Percentiles rank a stretch among this genome's conserved stretches.
Evolutionary conservation across 2,797 vertebrate species (phyloP).

Genomic region (Pseudochirops cupreus): DNA sequence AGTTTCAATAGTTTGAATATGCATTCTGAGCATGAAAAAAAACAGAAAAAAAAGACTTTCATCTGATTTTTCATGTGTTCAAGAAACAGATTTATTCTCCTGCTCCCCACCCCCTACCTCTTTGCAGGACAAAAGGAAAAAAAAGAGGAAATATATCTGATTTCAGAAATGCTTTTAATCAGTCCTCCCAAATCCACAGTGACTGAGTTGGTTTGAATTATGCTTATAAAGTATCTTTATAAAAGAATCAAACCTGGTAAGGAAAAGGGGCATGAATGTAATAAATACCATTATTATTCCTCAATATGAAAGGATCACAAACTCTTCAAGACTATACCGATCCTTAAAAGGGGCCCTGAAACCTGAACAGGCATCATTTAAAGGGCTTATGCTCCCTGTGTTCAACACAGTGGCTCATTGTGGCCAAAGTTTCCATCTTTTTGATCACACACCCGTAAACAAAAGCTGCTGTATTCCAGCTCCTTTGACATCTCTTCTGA

Average conservation of each 20-base stretch:
- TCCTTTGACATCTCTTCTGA: slow-evolving; percentile 34
- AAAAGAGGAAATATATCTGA: slow-evolving; percentile 23
- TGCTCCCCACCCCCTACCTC: slow-evolving; percentile 47
- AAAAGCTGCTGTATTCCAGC: slow-evolving; percentile 74
- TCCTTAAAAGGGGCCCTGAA: slow-evolving; percentile 65
- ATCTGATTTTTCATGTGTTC: slow-evolving; percentile 73
- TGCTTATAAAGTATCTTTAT: slow-evolving; percentile 38
- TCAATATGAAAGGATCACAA: slow-evolving; percentile 59
- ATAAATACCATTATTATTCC: slow-evolving; percentile 46
- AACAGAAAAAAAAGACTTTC: slow-evolving; percentile 75
- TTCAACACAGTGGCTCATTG: slow-evolving; percentile 63
- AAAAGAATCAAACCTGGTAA: not conserved
- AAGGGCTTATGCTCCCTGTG: slow-evolving; percentile 58
- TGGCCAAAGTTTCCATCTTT: slow-evolving; percentile 68
- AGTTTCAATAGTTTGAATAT: slow-evolving; percentile 73
- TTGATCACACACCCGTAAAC: slow-evolving; percentile 76
- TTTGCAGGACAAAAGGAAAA: slow-evolving; percentile 28
- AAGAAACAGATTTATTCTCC: slow-evolving; percentile 69
- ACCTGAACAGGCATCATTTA: slow-evolving; percentile 61
- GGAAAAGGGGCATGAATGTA: slow-evolving; percentile 47
- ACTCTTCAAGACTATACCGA: slow-evolving; percentile 64
- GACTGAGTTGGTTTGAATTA: slow-evolving; percentile 49
- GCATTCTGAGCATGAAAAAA: slow-evolving; percentile 73
- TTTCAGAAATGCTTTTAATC: slow-evolving; percentile 76
- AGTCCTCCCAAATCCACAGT: slow-evolving; percentile 53